Conservation (phyloP, 2,797 vertebrate genomes). For the Tapirus indicus region DNA sequence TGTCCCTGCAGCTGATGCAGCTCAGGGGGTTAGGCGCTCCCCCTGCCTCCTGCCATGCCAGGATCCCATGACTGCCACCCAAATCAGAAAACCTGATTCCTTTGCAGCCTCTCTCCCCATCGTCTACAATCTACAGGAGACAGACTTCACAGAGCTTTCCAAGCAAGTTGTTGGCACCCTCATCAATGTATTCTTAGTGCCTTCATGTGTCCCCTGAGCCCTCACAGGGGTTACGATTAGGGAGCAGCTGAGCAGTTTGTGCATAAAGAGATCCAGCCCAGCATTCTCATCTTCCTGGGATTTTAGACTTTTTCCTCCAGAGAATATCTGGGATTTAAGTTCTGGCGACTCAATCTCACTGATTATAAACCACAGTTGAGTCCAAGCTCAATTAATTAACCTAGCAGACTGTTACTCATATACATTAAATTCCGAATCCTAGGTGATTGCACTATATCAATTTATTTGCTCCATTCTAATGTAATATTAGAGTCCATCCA, state of each 20-base stretch:
- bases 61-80: background rate
- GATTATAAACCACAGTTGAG: background rate
- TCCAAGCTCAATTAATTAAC: background rate
- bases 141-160: background rate
- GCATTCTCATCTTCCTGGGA: background rate
- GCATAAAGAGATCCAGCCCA: background rate
- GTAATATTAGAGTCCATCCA: background rate
- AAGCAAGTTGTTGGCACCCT: background rate
- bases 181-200: background rate
- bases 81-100: background rate
- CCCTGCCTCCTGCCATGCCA: background rate
- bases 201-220: background rate
- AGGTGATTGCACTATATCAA: background rate
- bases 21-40: background rate
- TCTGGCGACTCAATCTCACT: background rate
- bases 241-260: background rate
- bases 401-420: background rate
- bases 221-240: background rate
- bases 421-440: background rate
- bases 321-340: conserved; percentile 9
- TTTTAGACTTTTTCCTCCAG: background rate
- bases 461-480: background rate
- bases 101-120: background rate
- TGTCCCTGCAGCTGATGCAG: background rate
- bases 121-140: background rate